These are phyloP conservation scores for Peromyscus eremicus DNA, from an alignment of 2,797 vertebrate genomes.

Conservation along the genomic window DNA sequence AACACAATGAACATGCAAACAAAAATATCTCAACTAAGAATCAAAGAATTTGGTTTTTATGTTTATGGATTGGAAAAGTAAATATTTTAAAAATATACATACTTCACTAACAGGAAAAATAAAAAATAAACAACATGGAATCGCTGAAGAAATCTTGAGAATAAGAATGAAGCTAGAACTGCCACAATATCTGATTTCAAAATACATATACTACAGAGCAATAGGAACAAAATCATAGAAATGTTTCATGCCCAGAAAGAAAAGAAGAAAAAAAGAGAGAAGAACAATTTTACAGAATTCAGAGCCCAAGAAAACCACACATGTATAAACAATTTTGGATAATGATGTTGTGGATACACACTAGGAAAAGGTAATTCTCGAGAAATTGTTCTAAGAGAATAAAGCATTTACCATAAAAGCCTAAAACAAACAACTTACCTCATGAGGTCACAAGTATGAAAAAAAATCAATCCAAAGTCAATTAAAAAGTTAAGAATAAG, in stretches of 20 bases:
- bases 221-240: background rate
- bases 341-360: background rate
- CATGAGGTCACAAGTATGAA: background rate
- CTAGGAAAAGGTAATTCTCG: background rate
- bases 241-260: background rate
- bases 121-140: no score
- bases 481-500: background rate
- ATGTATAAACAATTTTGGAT: background rate
- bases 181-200: background rate
- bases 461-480: background rate
- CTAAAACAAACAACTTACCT: background rate
- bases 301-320: background rate
- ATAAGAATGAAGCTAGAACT: background rate
- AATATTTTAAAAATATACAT: background rate
- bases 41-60: background rate
- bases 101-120: background rate
- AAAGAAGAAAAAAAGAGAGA: background rate
- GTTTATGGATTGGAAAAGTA: background rate
- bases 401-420: background rate
- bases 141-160: background rate
- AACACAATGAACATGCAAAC: background rate
- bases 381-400: background rate
- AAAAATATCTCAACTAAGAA: background rate
- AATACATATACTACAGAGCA: background rate
- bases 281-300: background rate